Base-by-base conservation (phyloP, 2,888 invertebrate species). In the Quadroppia sp. region DNA sequence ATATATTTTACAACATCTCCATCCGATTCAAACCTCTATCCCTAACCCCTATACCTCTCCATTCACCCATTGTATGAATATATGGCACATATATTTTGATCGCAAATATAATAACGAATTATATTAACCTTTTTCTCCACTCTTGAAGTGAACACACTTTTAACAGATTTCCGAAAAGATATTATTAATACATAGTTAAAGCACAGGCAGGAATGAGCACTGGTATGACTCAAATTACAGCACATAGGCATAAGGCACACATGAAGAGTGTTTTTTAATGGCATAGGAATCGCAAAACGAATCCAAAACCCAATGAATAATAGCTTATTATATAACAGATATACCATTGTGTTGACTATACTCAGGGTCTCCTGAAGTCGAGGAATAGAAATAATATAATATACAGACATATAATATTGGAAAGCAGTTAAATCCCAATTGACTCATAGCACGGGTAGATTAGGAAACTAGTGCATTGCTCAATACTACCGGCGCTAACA, bases 211-310 rank as follows among this genome's bases (percentile, higher is more conserved):
- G 4, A 36, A 9, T 7, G 36, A 45, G 45, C 45, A 17, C n/a
- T n/a, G 50, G 50, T 50, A 59, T 59, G 59, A 59, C 59, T 59
- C 59, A 59, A 59, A 59, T 59, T 59, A 59, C 59, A 59, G 15
- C 30, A 59, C 30, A 25, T 11, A 9, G 13, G 7, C 50, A 50
- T 50, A 59, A 25, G 59, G 59, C 20, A 23, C 59, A 17, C 30
- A 59, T 50, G 50, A 50, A 50, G 2, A 20, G 15, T 15, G 50
- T 2, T 50, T 20, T 50, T 50, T 4, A 50, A 45, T 45, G 45
- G 45, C 15, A 45, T 13, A 7, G 53, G 28, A 50, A 53, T 53
- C 2, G 20, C 53, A 9, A 9, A 20, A 50, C 50, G 50, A n/a
- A n/a, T n/a, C n/a, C 17, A n/a, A 20, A 23, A 25, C 23, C 23